Evolutionary conservation across 2,888 invertebrate species (phyloP).

Genomic region (Xanthorhoe spadicearia): DNA sequence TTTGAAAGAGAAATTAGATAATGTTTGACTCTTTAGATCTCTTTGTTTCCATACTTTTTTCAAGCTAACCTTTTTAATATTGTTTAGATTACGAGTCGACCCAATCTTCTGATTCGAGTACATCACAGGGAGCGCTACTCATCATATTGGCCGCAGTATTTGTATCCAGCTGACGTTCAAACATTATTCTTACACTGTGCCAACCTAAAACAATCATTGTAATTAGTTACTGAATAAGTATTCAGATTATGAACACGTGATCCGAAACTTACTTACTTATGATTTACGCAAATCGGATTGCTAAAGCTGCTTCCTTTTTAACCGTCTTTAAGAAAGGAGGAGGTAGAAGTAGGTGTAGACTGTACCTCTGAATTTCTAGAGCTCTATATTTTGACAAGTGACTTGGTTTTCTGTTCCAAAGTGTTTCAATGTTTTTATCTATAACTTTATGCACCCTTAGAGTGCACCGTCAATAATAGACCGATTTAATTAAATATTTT

Average conservation of each 20-base stretch:
- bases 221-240: conserved; percentile 43
- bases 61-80: conserved; percentile 15
- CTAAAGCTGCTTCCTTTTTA: not conserved
- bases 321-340: too few species aligned
- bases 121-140: conserved; percentile 51
- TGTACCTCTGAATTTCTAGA: too few species aligned
- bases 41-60: not conserved
- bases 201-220: conserved; percentile 59
- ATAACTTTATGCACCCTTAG: too few species aligned
- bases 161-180: conserved; percentile 68
- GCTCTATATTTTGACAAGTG: too few species aligned
- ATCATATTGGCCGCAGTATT: conserved; percentile 55
- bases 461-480: too few species aligned
- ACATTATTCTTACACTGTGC: conserved; percentile 58
- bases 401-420: too few species aligned
- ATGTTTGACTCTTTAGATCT: not conserved
- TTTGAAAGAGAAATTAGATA: not conserved
- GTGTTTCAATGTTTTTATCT: too few species aligned
- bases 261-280: not conserved
- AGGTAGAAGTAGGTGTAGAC: too few species aligned
- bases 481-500: too few species aligned
- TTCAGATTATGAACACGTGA: not conserved
- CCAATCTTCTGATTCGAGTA: conserved; percentile 67
- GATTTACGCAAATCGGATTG: not conserved
- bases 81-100: conserved; percentile 78